These are phyloP conservation scores for Lepidostoma basale DNA, from an alignment of 1,140 invertebrate species.

Conservation along the genomic window DNA sequence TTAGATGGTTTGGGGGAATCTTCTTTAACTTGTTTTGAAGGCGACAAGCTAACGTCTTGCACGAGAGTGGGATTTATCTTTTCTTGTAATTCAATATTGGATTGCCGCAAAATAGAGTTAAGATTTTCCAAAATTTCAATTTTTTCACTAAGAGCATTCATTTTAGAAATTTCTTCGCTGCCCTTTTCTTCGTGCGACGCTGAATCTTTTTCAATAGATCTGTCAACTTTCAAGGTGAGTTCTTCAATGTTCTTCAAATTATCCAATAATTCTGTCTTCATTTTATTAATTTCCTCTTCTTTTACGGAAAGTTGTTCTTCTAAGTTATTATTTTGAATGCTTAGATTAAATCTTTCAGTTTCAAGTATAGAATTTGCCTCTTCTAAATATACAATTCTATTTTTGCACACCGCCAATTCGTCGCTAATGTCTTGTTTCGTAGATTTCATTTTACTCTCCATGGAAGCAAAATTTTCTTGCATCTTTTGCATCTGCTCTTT, in stretches of 20 bases:
- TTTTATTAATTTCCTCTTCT: slow-evolving; percentile 52
- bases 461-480: slow-evolving; percentile 75
- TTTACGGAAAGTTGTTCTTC: slow-evolving; percentile 62
- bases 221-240: slow-evolving; percentile 34
- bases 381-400: slow-evolving; percentile 60
- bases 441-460: slow-evolving; percentile 73
- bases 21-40: slow-evolving; percentile 18
- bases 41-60: slow-evolving; percentile 2
- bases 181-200: slow-evolving; percentile 55
- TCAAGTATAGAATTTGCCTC: slow-evolving; percentile 61
- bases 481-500: slow-evolving; percentile 80
- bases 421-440: slow-evolving; percentile 66
- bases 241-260: slow-evolving; percentile 33
- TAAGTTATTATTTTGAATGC: slow-evolving; percentile 61
- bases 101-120: slow-evolving; percentile 60
- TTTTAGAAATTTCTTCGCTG: slow-evolving; percentile 57
- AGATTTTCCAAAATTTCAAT: slow-evolving; percentile 61
- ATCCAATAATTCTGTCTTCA: slow-evolving; percentile 43
- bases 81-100: slow-evolving; percentile 62
- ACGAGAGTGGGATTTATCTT: slow-evolving; percentile 53
- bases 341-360: slow-evolving; percentile 64
- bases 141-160: slow-evolving; percentile 56
- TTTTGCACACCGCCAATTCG: slow-evolving; percentile 64
- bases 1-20: slow-evolving; percentile 13
- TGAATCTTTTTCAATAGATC: slow-evolving; percentile 48